These are phyloP conservation scores for Hydractinia symbiolongicarpus DNA, from an alignment of 30 jellyfish, hydroid and myxozoan genomes.

Conservation along the genomic window DNA sequence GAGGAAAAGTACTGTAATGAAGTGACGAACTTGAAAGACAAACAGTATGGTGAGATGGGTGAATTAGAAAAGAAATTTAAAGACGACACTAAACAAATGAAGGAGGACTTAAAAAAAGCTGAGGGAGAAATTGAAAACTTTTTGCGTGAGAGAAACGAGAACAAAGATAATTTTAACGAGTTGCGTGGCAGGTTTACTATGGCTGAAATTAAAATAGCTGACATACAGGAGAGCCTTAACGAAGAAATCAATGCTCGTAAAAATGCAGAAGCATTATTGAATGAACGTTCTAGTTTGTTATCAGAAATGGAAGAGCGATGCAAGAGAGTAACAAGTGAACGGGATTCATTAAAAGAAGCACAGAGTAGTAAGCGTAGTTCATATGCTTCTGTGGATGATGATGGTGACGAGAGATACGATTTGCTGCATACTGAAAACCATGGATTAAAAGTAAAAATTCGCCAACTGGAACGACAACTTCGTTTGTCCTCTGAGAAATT, in stretches of 20 bases:
- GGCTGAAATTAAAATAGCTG: conserved; percentile 13
- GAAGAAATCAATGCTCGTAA: conserved; percentile 21
- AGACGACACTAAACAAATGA: conserved; percentile 18
- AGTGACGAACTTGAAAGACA: conserved; percentile 60
- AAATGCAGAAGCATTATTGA: conserved; percentile 24
- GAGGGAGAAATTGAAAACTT: conserved; percentile 27
- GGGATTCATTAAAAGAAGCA: conserved; percentile 24
- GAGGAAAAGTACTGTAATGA: conserved; percentile 56
- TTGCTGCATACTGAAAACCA: conserved; percentile 6
- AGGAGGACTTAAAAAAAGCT: conserved; percentile 36
- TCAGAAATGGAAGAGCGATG: conserved; percentile 34
- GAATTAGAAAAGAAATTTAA: background rate
- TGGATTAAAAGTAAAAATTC: conserved; percentile 14
- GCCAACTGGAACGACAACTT: conserved; percentile 20
- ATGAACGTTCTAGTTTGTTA: conserved; percentile 30
- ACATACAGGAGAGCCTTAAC: background rate
- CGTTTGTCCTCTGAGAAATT: conserved; percentile 17
- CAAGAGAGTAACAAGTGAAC: conserved; percentile 29
- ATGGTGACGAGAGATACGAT: background rate
- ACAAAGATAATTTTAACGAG: background rate
- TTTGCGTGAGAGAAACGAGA: conserved; percentile 11
- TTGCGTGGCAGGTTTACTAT: conserved; percentile 7
- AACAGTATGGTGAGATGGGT: conserved; percentile 44
- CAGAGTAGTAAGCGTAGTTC: conserved; percentile 1
- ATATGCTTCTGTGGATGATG: background rate